Evolutionary conservation across 1,140 invertebrate species (phyloP).

Genomic region (Drosophila ironensis): DNA sequence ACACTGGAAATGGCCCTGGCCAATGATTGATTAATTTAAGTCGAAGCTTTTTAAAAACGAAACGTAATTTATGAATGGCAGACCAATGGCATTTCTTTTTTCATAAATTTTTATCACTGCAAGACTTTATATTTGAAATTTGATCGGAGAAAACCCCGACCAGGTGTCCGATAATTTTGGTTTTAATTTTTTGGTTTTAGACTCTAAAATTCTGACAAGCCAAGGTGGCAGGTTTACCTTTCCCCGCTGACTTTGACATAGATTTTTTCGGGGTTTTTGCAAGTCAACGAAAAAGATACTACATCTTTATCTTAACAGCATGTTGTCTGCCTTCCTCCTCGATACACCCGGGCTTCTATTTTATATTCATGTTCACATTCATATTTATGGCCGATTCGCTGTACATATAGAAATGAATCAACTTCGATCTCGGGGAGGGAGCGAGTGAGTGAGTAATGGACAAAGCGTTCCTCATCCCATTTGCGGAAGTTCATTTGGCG

Average conservation of each 20-base stretch:
- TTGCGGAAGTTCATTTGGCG: conserved; percentile 33
- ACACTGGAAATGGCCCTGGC: conserved; percentile 7
- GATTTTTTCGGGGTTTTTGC: conserved; percentile 39
- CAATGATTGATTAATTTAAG: conserved; percentile 16
- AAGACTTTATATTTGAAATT: too few species aligned
- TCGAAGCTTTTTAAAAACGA: not conserved
- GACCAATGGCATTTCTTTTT: not conserved
- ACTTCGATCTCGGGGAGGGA: conserved; percentile 18
- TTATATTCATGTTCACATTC: conserved; percentile 24
- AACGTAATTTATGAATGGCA: not conserved
- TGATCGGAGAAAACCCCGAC: not conserved
- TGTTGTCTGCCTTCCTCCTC: not conserved
- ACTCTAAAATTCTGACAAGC: conserved; percentile 21
- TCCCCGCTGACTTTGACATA: conserved; percentile 66
- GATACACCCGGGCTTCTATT: conserved; percentile 13
- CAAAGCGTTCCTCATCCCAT: conserved; percentile 27
- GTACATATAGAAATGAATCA: conserved; percentile 16
- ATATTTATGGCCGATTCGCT: conserved; percentile 17
- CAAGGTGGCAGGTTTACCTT: conserved; percentile 12
- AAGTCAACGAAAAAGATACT: not conserved
- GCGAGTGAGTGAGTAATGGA: conserved; percentile 39
- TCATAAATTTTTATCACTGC: too few species aligned
- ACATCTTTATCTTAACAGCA: not conserved
- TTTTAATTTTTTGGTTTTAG: not conserved
- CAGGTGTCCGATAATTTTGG: conserved; percentile 53